A percentile compares a stretch with the other conserved stretches of the same genome.
phyloP scores from a whole-genome alignment of 2,797 vertebrate genomes.

The Argyrosomus regius region DNA sequence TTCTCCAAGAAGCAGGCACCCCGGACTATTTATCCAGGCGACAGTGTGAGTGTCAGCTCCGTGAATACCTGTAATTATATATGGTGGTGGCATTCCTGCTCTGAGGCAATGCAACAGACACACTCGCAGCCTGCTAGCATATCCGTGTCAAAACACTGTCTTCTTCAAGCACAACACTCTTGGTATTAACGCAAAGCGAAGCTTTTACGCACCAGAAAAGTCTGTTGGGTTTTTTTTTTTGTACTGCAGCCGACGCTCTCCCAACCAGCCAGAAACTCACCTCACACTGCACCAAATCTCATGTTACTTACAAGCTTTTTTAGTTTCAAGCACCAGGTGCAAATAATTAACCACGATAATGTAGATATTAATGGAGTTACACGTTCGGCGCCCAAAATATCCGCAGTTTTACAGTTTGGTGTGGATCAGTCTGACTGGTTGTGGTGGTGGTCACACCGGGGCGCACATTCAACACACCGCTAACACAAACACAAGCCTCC shows the following conservation, averaged over 20 bases:
- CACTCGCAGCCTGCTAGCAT: neutral
- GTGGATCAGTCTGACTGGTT: conserved; percentile 31
- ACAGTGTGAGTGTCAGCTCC: conserved; percentile 55
- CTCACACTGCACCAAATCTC: conserved; percentile 56
- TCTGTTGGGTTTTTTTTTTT: neutral
- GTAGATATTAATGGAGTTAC: no score
- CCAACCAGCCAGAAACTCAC: conserved; percentile 42
- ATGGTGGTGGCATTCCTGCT: conserved; percentile 63
- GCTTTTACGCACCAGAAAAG: conserved; percentile 20
- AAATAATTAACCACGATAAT: neutral
- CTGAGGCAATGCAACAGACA: conserved; percentile 51
- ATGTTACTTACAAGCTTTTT: neutral
- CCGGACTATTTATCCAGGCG: conserved; percentile 51
- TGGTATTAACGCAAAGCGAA: neutral
- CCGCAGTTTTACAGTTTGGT: conserved; percentile 50
- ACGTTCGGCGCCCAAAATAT: neutral
- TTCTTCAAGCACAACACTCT: neutral
- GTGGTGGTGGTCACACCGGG: conserved; percentile 45
- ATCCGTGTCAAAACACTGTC: neutral
- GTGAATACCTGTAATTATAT: conserved; percentile 71
- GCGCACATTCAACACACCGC: conserved; percentile 38
- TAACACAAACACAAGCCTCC: conserved; percentile 27
- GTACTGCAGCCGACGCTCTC: conserved; percentile 2
- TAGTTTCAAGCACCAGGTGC: conserved; percentile 32
- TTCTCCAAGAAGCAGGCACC: neutral